Base-by-base conservation (phyloP, 1,140 invertebrate genomes). In the Proctacanthus coquilletti region DNA sequence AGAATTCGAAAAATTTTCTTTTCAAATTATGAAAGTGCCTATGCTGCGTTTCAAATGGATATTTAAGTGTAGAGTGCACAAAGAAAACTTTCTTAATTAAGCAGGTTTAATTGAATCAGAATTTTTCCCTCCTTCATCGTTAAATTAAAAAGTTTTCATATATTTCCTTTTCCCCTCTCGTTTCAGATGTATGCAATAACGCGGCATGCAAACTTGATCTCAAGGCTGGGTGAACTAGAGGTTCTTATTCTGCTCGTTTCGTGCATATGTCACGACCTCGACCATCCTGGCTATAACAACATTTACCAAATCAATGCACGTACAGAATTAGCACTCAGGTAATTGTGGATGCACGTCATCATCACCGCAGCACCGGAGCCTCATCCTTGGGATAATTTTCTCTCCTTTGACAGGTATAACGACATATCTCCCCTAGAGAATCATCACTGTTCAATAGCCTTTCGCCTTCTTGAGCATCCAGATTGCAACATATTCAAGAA, bases 211-310 rank as follows among this genome's bases (percentile, higher is more conserved):
- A 70, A 81, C 48, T 61, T 88, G 9, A 67, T 71, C 33, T 66
- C 68, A 21, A 71, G 72, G 45, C 72, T 88, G 40, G 74, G 76
- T 15, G 68, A 80, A 30, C 68, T 85, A 38, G 84, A 88, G 60
- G 72, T 82, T 27, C 65, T 84, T 9, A 75, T 87, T 30, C 61
- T 89, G 21, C 67, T 89, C 19, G 80, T 83, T 11, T 84, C 84
- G 8, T 84, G 79, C 54, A 81, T 89, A 25, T 87, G 84, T 50
- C 88, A 93, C 58, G 88, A 93, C 62, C 64, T 92, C 18, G 86
- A 92, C 56, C 87, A 93, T 70, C 87, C 87, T 4, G 87, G 87
- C 19, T 85, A 84, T 53, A 87, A 88, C 61, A 88, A 87, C 49
- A 82, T 83, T 42, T 88, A 86, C 62, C 83, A 86, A 63, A 85